A percentile compares a stretch with the other conserved stretches of the same genome.
Conservation (phyloP, 2,113 vertebrate species). For the Dunckerocampus dactyliophorus region DNA sequence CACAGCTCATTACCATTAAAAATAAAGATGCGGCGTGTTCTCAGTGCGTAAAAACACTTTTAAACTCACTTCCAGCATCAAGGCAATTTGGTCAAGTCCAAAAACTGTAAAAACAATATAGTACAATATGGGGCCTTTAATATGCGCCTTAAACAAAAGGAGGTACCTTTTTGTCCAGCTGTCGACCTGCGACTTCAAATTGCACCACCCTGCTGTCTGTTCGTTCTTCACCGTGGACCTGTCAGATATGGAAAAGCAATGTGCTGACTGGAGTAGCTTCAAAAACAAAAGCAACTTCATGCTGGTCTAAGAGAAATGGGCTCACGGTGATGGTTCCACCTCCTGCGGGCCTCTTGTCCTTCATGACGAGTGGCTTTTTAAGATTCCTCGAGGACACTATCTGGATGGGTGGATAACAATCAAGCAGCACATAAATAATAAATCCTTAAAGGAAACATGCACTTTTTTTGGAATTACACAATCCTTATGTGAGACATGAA, state of each 20-base stretch:
- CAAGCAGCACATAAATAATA: not conserved
- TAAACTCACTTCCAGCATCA: no score
- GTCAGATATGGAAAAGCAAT: slow-evolving; percentile 3
- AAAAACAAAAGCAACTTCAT: not conserved
- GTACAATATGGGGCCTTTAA: no score
- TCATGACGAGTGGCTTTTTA: slow-evolving; percentile 81
- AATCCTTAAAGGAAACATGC: not conserved
- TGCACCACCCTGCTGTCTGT: slow-evolving; percentile 90
- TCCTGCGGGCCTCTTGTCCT: slow-evolving; percentile 86
- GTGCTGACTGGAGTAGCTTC: not conserved
- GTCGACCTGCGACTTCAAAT: slow-evolving; percentile 87
- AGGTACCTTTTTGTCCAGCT: slow-evolving; percentile 92
- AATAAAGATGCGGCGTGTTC: no score
- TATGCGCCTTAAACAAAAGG: not conserved
- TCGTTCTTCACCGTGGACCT: slow-evolving; percentile 91
- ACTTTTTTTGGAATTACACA: no score
- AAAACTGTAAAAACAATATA: no score
- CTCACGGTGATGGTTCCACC: slow-evolving; percentile 86
- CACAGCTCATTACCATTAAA: no score
- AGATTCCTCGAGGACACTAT: slow-evolving; percentile 87
- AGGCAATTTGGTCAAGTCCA: no score
- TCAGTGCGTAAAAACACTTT: no score
- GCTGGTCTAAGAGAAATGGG: not conserved
- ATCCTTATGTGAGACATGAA: no score
- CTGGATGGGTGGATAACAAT: slow-evolving; percentile 60